phyloP scores from a whole-genome alignment of 2,797 vertebrate genomes.

The Acrocephalus scirpaceus region DNA sequence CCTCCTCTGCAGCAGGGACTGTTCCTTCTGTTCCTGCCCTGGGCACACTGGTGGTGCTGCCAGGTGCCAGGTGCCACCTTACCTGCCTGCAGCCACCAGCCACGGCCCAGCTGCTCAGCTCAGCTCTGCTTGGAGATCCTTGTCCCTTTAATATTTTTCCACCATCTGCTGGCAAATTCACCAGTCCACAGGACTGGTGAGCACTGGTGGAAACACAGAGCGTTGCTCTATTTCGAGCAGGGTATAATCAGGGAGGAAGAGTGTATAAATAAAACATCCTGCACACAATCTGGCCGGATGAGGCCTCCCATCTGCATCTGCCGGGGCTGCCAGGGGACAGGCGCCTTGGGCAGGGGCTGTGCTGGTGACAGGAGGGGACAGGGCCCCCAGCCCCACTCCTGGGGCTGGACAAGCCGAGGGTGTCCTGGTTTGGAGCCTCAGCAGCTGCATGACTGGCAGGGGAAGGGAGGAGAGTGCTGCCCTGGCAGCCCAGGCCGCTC shows the following conservation, averaged over 20 bases:
- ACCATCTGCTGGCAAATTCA: neutral
- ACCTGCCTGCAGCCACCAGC: neutral
- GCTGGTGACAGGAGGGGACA: neutral
- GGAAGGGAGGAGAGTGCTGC: neutral
- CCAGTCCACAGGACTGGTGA: neutral
- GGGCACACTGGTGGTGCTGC: neutral
- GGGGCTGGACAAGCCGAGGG: neutral
- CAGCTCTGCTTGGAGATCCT: neutral
- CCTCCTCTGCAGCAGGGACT: neutral
- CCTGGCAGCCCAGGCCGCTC: too few relatives aligned
- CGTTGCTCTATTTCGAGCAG: neutral
- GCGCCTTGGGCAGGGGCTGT: accelerated
- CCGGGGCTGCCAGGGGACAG: neutral
- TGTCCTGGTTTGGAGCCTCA: neutral
- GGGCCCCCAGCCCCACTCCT: accelerated
- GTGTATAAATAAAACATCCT: conserved; percentile 3
- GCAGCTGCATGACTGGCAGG: neutral
- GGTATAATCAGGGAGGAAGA: conserved; percentile 12
- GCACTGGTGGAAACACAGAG: neutral
- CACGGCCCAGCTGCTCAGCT: neutral
- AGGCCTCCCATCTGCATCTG: neutral
- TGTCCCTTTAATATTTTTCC: neutral
- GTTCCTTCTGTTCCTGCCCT: neutral
- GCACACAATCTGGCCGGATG: neutral
- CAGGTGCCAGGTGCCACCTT: neutral